Base-by-base conservation (phyloP, 1,140 invertebrate genomes). In the Scaptomyza montana region DNA sequence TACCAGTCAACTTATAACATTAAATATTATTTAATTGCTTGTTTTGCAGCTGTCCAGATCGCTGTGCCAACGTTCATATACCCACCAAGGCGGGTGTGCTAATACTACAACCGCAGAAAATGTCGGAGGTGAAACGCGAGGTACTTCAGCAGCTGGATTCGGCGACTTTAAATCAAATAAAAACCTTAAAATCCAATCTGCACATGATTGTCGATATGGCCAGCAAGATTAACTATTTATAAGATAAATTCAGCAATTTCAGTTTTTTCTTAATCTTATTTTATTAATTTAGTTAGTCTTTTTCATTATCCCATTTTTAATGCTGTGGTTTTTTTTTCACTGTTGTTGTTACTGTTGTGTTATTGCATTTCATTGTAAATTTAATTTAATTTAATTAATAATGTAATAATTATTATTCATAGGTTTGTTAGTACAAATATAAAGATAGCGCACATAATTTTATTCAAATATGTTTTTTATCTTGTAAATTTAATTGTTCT, bases 61-160 rank as follows among this genome's bases (percentile, higher is more conserved):
- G 77, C 5, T 92, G 74, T 51, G 93, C 93, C 2, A 94, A 94
- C 67, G 91, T 94, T 1, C 94, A 93, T 81, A 94, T 94, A 19
- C 94, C 94, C 25, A 76, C 94, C 13, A 61, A 75, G 1, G 91
- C 93, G 86, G 94, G 94, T 0, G 77, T 91, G 1, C 68, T 91
- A 6, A 85, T 70, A 1, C 47, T 90, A 56, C 73, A 86, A n/a
- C 77, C 90, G 0, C 59, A 63, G 19, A 77, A 78, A 12, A 25
- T 90, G 1, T 49, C 19, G 1, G 51, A 73, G 21, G 33, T 90
- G 12, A 67, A 79, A 5, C 60, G 66, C 0, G 80, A 91, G 8
- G 69, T 91, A 2, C 56, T 92, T 7, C 60, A 81, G 45, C 60
- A 67, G 12, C 62, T 92, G 21, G 82, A 91, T 46, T 21, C 41